phyloP scores from a whole-genome alignment of 2,797 vertebrate genomes.

The Clarias pachynema region DNA sequence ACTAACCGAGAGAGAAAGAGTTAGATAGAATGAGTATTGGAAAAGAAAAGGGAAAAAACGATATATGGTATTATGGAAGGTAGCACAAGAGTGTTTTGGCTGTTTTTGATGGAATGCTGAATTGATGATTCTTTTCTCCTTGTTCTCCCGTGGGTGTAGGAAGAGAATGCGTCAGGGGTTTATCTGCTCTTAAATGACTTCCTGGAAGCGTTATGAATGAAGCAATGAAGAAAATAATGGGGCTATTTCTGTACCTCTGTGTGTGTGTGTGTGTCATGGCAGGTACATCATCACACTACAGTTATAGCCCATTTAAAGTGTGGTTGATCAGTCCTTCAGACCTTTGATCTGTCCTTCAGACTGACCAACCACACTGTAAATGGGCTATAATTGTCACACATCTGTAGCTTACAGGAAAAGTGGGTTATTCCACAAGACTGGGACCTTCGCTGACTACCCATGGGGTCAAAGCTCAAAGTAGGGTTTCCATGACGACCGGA shows the following conservation, averaged over 20 bases:
- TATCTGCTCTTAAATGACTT: constrained; percentile 73
- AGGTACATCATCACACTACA: background rate
- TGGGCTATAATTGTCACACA: background rate
- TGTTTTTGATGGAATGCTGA: constrained; percentile 7
- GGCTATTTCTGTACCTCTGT: constrained; percentile 51
- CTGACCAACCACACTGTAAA: background rate
- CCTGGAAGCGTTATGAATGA: constrained; percentile 72
- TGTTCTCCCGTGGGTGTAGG: constrained; percentile 60
- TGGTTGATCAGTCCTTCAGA: background rate
- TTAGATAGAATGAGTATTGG: constrained; percentile 10
- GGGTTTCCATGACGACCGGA: constrained; percentile 34
- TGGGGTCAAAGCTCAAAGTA: constrained; percentile 27
- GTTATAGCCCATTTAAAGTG: background rate
- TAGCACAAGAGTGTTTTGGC: background rate
- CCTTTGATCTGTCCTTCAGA: background rate
- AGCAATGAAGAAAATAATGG: constrained; percentile 57
- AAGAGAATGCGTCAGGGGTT: constrained; percentile 66
- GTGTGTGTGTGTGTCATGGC: background rate
- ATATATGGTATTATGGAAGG: background rate
- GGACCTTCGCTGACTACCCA: constrained; percentile 9
- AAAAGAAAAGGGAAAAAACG: background rate
- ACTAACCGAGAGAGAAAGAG: background rate
- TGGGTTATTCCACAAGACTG: background rate
- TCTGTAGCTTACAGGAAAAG: constrained; percentile 15
- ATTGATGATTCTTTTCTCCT: constrained; percentile 21